phyloP scores from a whole-genome alignment of 2,888 invertebrate genomes.

The Dicyrtomina minuta region DNA sequence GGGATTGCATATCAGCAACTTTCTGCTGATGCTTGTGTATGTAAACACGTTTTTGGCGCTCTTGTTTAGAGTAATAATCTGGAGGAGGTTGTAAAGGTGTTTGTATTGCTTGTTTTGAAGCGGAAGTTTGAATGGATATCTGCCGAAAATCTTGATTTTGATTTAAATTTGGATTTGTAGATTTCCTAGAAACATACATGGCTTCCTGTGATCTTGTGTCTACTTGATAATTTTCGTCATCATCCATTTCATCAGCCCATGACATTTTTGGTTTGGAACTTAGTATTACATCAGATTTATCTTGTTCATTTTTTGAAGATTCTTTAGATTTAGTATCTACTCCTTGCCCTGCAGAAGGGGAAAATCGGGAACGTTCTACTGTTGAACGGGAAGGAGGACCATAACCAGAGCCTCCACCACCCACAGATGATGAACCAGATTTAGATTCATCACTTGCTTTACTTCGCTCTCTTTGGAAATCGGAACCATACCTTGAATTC shows the following conservation, averaged over 20 bases:
- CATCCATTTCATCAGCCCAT: conserved; percentile 53
- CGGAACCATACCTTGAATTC: conserved; percentile 13
- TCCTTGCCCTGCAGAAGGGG: conserved; percentile 3
- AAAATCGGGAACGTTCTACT: background rate
- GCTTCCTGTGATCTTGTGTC: conserved; percentile 19
- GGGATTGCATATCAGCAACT: conserved; percentile 49
- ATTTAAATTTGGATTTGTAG: background rate
- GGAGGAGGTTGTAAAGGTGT: background rate
- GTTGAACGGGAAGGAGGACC: background rate
- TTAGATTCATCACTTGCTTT: conserved; percentile 22
- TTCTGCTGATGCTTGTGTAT: conserved; percentile 47
- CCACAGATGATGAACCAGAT: background rate
- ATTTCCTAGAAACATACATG: background rate
- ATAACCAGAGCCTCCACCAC: conserved; percentile 9
- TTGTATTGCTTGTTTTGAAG: background rate
- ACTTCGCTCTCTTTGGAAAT: conserved; percentile 16
- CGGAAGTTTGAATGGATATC: background rate
- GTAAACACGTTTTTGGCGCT: conserved; percentile 40
- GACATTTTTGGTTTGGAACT: conserved; percentile 34
- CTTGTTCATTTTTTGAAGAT: background rate
- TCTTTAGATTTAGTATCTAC: conserved; percentile 9
- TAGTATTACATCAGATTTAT: background rate
- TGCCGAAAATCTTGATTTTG: background rate
- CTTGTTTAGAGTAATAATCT: conserved; percentile 24
- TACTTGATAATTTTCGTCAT: conserved; percentile 39